Percentiles rank a stretch among this genome's conserved stretches.
Conservation (phyloP, 2,113 vertebrate genomes). For the Tenebrosternarchus preto region DNA sequence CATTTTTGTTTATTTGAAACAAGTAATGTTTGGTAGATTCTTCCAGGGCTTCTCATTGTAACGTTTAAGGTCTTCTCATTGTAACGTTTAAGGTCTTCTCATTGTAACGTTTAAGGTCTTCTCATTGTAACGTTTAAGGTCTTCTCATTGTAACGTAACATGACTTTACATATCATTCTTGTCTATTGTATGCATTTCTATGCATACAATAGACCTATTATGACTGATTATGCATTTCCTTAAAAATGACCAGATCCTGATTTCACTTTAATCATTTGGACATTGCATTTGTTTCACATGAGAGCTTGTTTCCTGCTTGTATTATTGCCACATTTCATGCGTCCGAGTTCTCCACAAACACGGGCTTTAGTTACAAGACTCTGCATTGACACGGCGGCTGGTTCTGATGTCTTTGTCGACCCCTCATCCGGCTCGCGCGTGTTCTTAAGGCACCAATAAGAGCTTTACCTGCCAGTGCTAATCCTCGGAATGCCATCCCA, state of each 20-base stretch:
- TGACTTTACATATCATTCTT: too few relatives aligned
- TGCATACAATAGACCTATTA: not conserved
- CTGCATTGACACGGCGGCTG: not conserved
- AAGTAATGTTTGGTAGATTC: constrained; percentile 17
- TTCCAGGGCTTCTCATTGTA: not conserved
- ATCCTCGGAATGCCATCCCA: constrained; percentile 59
- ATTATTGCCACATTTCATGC: not conserved
- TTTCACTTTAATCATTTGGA: not conserved
- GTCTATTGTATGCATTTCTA: too few relatives aligned
- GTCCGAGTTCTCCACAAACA: not conserved
- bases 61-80: not conserved
- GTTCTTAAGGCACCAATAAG: constrained; percentile 47
- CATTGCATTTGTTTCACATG: too few relatives aligned
- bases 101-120: not conserved
- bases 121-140: too few relatives aligned
- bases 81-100: not conserved
- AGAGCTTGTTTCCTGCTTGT: not conserved
- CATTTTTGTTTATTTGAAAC: constrained; percentile 33
- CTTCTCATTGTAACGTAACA: too few relatives aligned
- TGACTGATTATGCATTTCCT: not conserved
- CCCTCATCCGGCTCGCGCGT: constrained; percentile 35
- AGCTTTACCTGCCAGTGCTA: constrained; percentile 61
- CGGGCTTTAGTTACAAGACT: not conserved
- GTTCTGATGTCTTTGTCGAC: constrained; percentile 23
- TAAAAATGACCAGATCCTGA: not conserved